Evolutionary conservation across 2,113 vertebrate genomes (phyloP).

Genomic region (Rhea pennata): DNA sequence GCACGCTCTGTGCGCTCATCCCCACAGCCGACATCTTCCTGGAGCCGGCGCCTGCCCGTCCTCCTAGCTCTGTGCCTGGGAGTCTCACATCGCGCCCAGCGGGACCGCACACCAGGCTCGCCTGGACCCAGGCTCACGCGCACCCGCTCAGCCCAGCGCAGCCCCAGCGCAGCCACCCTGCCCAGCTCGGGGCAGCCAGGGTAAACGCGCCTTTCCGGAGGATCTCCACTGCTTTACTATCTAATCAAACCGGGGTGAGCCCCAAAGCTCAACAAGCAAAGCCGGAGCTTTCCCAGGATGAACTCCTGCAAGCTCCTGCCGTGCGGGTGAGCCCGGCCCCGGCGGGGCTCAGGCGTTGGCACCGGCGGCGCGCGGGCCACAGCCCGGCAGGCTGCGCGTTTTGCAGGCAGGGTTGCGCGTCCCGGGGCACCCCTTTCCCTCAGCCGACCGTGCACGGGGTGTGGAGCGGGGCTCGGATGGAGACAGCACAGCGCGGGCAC

Average conservation of each 20-base stretch:
- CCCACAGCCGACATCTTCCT: fast-evolving
- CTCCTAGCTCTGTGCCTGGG: background rate
- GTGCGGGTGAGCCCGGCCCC: background rate
- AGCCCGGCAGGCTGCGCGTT: too few relatives aligned
- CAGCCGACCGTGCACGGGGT: too few relatives aligned
- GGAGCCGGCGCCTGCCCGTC: background rate
- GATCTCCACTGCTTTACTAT: background rate
- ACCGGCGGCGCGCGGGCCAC: background rate
- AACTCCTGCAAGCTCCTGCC: background rate
- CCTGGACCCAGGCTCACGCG: fast-evolving
- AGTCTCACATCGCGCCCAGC: fast-evolving
- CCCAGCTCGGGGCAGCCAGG: too few relatives aligned
- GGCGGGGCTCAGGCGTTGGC: too few relatives aligned
- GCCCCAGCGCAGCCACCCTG: background rate
- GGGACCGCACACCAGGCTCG: background rate
- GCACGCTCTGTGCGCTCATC: fast-evolving
- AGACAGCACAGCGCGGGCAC: too few relatives aligned
- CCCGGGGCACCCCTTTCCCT: too few relatives aligned
- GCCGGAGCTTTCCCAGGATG: background rate
- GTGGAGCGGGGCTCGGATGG: too few relatives aligned
- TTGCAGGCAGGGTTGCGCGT: too few relatives aligned
- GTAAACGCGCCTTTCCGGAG: background rate
- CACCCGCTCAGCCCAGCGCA: background rate
- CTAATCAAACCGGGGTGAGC: fast-evolving
- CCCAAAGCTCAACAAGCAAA: background rate